phyloP scores from a whole-genome alignment of 2,888 invertebrate species.

The Drosophila stalkeri region DNA sequence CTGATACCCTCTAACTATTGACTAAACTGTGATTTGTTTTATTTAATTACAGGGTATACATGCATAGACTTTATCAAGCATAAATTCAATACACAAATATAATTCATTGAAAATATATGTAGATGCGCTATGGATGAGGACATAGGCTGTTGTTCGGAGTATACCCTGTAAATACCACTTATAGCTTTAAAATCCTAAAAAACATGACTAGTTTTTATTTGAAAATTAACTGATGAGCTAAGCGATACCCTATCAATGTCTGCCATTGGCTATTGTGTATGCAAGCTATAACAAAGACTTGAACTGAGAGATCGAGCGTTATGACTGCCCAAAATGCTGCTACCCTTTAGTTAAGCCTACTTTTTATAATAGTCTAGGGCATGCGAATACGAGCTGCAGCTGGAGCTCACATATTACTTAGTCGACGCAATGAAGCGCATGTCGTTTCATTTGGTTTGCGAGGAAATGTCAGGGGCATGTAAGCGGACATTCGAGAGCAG shows the following conservation, averaged over 20 bases:
- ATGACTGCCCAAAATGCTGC: neutral
- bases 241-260: too few relatives aligned
- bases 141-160: neutral
- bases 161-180: neutral
- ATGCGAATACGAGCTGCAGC: conserved; percentile 29
- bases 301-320: too few relatives aligned
- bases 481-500: conserved; percentile 41
- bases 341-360: neutral
- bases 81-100: neutral
- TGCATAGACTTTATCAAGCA: neutral
- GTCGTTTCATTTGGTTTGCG: conserved; percentile 20
- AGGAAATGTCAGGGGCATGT: conserved; percentile 44
- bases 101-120: too few relatives aligned
- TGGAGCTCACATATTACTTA: conserved; percentile 48
- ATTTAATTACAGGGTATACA: neutral
- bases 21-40: too few relatives aligned
- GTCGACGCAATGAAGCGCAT: conserved; percentile 56
- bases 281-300: too few relatives aligned
- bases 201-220: too few relatives aligned
- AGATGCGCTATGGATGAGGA: neutral
- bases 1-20: neutral
- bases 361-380: conserved; percentile 13
- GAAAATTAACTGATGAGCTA: too few relatives aligned
- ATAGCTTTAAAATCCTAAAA: neutral
- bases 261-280: too few relatives aligned